phyloP scores from a whole-genome alignment of 1,140 invertebrate genomes.

The Heliconius congener region DNA sequence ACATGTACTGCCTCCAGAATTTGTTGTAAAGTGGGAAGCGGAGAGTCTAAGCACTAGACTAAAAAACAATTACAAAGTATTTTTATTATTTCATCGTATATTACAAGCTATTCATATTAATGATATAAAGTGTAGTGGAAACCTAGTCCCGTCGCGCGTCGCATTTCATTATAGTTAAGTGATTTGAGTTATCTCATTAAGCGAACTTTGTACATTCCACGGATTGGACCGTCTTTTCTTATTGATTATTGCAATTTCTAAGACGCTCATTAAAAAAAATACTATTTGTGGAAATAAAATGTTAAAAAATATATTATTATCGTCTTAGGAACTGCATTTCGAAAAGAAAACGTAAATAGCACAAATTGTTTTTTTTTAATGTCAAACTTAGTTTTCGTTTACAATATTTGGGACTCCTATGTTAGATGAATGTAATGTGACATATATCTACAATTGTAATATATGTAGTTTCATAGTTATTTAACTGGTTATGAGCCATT shows the following conservation, averaged over 20 bases:
- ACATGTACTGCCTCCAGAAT: no score
- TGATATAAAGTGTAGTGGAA: constrained; percentile 61
- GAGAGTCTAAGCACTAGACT: no score
- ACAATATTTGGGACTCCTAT: constrained; percentile 44
- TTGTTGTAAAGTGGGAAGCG: no score
- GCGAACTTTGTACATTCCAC: constrained; percentile 70
- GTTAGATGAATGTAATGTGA: constrained; percentile 65
- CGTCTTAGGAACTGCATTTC: constrained; percentile 12
- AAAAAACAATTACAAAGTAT: no score
- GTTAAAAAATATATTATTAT: background rate
- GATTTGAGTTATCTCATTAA: constrained; percentile 45
- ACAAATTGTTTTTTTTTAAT: constrained; percentile 55
- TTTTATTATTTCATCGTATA: no score
- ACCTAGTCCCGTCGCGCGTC: constrained; percentile 72
- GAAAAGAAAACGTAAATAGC: constrained; percentile 39
- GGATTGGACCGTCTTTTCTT: constrained; percentile 43
- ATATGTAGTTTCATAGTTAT: constrained; percentile 30
- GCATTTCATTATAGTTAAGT: constrained; percentile 76
- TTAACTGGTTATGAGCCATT: constrained; percentile 34
- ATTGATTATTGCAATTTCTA: constrained; percentile 3
- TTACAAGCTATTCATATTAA: constrained; percentile 41
- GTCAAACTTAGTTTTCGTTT: constrained; percentile 3
- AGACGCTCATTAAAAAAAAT: constrained; percentile 19
- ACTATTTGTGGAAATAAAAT: background rate
- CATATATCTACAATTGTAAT: constrained; percentile 40